Evolutionary conservation across 2,113 vertebrate genomes (phyloP).

Genomic region (Anhinga rufa): DNA sequence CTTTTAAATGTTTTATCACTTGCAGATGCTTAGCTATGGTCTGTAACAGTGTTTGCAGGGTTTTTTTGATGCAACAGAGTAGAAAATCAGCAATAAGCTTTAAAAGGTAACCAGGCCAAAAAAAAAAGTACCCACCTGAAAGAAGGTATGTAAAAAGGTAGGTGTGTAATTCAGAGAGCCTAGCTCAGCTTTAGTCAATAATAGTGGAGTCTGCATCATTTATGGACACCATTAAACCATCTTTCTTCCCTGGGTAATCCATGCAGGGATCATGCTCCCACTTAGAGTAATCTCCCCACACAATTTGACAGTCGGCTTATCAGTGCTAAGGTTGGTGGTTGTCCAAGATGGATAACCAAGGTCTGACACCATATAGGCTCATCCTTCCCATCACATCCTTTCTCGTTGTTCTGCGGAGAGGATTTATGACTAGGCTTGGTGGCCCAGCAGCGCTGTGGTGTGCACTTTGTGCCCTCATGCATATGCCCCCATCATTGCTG

Average conservation of each 20-base stretch:
- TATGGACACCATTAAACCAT: background rate
- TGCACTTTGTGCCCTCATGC: background rate
- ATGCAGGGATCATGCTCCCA: background rate
- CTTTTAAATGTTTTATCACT: constrained; percentile 36
- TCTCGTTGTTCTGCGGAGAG: accelerated
- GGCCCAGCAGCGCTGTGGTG: background rate
- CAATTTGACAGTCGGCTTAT: background rate
- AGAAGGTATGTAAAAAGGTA: background rate
- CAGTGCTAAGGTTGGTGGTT: background rate
- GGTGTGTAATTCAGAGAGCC: background rate
- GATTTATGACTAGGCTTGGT: background rate
- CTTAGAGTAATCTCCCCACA: background rate
- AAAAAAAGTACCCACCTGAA: background rate
- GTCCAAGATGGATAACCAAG: background rate
- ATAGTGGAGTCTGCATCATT: too few species aligned
- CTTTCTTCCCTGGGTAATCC: background rate
- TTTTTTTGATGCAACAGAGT: background rate
- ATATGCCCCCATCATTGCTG: accelerated
- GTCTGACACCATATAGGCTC: background rate
- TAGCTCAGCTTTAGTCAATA: background rate
- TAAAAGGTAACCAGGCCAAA: background rate
- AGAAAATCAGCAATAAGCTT: background rate
- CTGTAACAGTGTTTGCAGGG: background rate
- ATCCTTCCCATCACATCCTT: background rate
- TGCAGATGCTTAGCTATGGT: constrained; percentile 9